A percentile compares a stretch with the other conserved stretches of the same genome.
Conservation (phyloP, 2,113 vertebrate genomes). For the Catagonus wagneri region DNA sequence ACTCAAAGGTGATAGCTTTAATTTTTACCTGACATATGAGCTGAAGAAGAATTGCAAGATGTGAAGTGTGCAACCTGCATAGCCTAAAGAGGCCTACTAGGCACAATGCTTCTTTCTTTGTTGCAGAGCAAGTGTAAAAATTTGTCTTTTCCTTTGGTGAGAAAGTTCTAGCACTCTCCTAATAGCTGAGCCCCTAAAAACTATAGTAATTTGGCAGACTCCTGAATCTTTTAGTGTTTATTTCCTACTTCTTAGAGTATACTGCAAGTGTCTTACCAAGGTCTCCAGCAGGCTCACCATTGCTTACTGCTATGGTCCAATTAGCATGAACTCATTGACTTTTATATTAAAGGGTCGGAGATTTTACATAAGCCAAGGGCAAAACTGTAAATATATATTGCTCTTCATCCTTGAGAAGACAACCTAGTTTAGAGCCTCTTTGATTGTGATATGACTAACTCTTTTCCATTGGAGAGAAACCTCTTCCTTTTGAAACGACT, state of each 20-base stretch:
- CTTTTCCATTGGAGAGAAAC: not conserved
- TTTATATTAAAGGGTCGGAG: not conserved
- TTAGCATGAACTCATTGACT: not conserved
- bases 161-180: not conserved
- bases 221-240: not conserved
- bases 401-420: slow-evolving; percentile 16
- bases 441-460: not conserved
- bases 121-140: not conserved
- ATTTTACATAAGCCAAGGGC: not conserved
- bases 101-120: not conserved
- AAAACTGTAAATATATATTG: not conserved
- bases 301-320: not conserved
- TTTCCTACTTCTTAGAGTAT: not conserved
- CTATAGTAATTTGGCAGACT: not conserved
- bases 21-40: not conserved
- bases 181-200: not conserved
- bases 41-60: not conserved
- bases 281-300: not conserved
- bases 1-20: not conserved
- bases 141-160: not conserved
- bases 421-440: not conserved
- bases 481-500: slow-evolving; percentile 6
- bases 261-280: not conserved
- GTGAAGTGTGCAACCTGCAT: not conserved
- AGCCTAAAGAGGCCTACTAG: not conserved